These are phyloP conservation scores for Notolepis coatsorum DNA, from an alignment of 2,797 vertebrate species.

Conservation along the genomic window DNA sequence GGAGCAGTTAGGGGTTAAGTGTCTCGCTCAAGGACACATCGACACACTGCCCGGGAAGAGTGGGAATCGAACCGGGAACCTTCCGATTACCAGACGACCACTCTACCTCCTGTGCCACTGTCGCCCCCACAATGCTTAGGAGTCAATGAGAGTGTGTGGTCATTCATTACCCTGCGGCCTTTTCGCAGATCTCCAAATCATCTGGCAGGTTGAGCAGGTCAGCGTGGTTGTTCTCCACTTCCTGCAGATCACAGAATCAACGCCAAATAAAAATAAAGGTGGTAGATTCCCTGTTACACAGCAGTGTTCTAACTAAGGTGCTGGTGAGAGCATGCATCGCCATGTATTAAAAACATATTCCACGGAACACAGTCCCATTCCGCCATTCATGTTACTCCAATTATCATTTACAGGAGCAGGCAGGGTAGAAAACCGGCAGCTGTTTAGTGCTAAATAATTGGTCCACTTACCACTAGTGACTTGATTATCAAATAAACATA, in stretches of 20 bases:
- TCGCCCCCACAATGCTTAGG: not conserved
- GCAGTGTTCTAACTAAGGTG: no score
- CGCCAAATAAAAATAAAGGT: not conserved
- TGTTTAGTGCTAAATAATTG: not conserved
- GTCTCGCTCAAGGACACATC: no score
- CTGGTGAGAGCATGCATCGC: no score
- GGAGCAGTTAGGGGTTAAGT: not conserved
- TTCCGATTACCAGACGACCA: not conserved
- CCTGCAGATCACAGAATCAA: slow-evolving; percentile 65
- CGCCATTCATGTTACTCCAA: no score
- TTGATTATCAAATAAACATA: no score
- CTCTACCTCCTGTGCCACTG: no score
- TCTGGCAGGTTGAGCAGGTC: slow-evolving; percentile 86
- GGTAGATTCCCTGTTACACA: not conserved
- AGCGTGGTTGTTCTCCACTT: slow-evolving; percentile 82
- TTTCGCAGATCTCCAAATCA: slow-evolving; percentile 84
- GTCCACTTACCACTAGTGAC: not conserved
- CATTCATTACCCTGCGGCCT: slow-evolving; percentile 85
- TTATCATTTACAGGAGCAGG: no score
- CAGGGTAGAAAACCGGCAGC: slow-evolving; percentile 16
- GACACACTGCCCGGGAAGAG: no score
- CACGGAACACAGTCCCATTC: no score
- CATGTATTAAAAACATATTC: no score
- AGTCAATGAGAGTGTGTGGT: not conserved
- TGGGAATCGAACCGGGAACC: no score